phyloP scores from a whole-genome alignment of 35 echinoderm and acorn worm species.

The Eucidaris tribuloides region DNA sequence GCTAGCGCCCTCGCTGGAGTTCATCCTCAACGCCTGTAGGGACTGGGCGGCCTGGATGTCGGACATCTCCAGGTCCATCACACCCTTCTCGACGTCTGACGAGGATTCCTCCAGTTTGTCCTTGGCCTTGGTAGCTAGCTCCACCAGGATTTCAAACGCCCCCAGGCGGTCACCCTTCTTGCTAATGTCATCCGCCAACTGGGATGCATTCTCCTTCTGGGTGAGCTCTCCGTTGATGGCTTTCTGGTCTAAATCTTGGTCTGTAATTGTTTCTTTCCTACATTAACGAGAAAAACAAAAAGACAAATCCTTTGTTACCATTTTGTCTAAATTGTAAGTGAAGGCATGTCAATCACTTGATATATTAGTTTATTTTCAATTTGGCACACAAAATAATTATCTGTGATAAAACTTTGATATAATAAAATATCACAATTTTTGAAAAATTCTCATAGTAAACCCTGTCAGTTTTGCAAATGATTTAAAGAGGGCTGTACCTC shows the following conservation, averaged over 20 bases:
- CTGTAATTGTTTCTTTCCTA: background rate
- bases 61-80: background rate
- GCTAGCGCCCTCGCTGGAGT: background rate
- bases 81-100: background rate
- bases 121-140: constrained; percentile 59
- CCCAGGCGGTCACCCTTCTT: background rate
- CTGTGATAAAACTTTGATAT: no score
- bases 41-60: constrained; percentile 24
- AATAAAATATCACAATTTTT: no score
- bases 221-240: background rate
- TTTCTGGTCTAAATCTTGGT: background rate
- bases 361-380: no score
- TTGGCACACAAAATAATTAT: no score
- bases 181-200: no score
- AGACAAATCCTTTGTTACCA: no score
- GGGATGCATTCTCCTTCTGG: background rate
- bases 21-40: background rate
- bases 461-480: no score
- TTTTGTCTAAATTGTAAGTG: no score
- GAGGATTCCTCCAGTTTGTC: constrained; percentile 20
- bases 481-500: no score
- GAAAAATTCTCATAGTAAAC: no score
- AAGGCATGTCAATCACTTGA: no score
- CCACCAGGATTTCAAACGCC: constrained; percentile 66
- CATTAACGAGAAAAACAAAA: background rate